Evolutionary conservation across 2,888 invertebrate genomes (phyloP).

Genomic region (Chaetogeoica ovagalla): DNA sequence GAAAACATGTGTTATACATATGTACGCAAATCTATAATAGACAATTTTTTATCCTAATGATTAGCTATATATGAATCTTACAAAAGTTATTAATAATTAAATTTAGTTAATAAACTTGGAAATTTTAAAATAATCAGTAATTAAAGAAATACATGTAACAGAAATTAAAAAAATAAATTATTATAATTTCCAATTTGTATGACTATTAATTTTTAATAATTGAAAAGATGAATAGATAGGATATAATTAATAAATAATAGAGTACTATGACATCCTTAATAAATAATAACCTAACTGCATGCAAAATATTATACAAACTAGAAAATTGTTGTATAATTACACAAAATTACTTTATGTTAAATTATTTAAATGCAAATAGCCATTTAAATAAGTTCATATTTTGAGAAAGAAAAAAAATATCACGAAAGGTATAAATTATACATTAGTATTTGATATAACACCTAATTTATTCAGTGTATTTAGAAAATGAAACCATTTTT

Average conservation of each 20-base stretch:
- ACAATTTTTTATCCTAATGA: constrained; percentile 5
- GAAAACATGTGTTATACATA: constrained; percentile 21
- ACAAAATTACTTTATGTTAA: neutral
- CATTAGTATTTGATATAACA: neutral
- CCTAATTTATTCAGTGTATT: too few species aligned
- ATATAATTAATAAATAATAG: neutral
- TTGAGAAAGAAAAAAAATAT: neutral
- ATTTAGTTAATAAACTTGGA: neutral
- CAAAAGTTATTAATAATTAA: neutral
- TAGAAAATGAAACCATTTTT: too few species aligned
- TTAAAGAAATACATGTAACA: neutral
- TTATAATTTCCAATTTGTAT: neutral
- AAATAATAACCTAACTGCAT: neutral
- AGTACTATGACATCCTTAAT: neutral
- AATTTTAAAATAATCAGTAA: neutral
- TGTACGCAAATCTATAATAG: neutral
- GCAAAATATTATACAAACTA: neutral
- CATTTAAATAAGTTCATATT: neutral
- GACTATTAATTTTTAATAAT: neutral
- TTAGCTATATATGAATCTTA: constrained; percentile 16
- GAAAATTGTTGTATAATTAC: too few species aligned
- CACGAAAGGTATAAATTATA: neutral
- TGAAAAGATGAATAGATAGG: neutral
- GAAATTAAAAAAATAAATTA: neutral
- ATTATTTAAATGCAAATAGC: neutral